These are phyloP conservation scores for Leptatherina wallacei DNA, from an alignment of 2,797 vertebrate genomes.

Conservation along the genomic window DNA sequence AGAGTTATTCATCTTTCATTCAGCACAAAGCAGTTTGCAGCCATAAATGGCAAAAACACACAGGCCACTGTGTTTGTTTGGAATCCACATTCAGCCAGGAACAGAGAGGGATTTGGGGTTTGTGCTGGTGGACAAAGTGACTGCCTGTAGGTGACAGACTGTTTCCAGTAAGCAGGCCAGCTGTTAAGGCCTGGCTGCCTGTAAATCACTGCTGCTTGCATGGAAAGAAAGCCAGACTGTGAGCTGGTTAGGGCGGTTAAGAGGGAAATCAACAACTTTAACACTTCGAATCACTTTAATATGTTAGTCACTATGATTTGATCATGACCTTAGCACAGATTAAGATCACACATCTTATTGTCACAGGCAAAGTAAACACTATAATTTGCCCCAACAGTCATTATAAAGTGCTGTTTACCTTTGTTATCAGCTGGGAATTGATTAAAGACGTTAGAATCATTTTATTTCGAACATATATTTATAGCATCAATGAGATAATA, in stretches of 20 bases:
- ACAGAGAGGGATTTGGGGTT: constrained; percentile 19
- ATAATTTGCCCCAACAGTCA: neutral
- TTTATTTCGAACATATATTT: neutral
- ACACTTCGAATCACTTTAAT: neutral
- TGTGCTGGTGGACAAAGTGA: constrained; percentile 35
- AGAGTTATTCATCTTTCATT: constrained; percentile 27
- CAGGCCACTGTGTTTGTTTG: constrained; percentile 1
- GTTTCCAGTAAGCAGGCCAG: constrained; percentile 70
- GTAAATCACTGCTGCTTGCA: constrained; percentile 37
- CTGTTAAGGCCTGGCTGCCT: constrained; percentile 40
- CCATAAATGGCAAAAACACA: constrained; percentile 56
- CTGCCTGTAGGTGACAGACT: constrained; percentile 58
- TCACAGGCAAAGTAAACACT: neutral
- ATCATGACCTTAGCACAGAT: neutral
- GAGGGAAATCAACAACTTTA: neutral
- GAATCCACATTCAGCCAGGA: constrained; percentile 14
- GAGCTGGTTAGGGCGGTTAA: constrained; percentile 24
- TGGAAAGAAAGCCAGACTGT: constrained; percentile 24
- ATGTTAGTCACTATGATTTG: neutral
- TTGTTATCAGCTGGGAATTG: neutral
- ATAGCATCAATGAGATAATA: neutral
- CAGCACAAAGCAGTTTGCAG: constrained; percentile 2
- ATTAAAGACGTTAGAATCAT: neutral
- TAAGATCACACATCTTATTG: neutral
- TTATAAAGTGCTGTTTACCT: constrained; percentile 1